Base-by-base conservation (phyloP, 2,888 invertebrate genomes). In the Chironomus tentans region DNA sequence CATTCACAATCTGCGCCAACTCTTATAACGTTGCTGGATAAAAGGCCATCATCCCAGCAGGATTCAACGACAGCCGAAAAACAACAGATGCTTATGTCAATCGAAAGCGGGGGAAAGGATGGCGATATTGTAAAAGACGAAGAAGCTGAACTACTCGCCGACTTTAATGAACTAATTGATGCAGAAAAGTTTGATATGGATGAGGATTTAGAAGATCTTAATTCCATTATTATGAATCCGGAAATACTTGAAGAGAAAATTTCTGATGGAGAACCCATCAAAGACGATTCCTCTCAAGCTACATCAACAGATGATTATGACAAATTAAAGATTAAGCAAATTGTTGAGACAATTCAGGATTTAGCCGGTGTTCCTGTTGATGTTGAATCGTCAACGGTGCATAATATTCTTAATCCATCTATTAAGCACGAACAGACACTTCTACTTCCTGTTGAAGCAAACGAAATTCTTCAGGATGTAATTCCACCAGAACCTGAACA, bases 1-100 rank as follows among this genome's bases (percentile, higher is more conserved):
- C 24, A 90, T 0, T 89, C 90, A 0, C 88, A 88, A 75, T 89
- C 89, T 0, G 91, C 92, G 0, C 92, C 92, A 0, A 92, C 92
- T 0, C 83, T 92, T 0, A 92, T 92, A 0, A 90, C 91, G 87
- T 82, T 92, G 10, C 82, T 92, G 6, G 92, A 90, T 78, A 85
- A 87, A 77, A 83, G 83, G 77, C 2, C 80, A 78, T 78, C 68
- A 76, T 46, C 46, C 76, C 78, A 68, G 5, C 38, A 22, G 18
- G 72, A 62, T 62, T 18, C 61, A 15, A 48, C 72, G 18, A 68
- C 68, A 12, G 24, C 10, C 4, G 74, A 74, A 47, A 74, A 74
- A 22, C 73, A 74, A 13, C 70, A 77, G 56, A 46, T 77, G 78
- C 65, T 70, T 76, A 7, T 70, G 46, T 56, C 77, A 76, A 76